Evolutionary conservation across 2,113 vertebrate genomes (phyloP), one percentile per base, ranked within the genome.

Genomic region (Ranitomeya imitator): DNA sequence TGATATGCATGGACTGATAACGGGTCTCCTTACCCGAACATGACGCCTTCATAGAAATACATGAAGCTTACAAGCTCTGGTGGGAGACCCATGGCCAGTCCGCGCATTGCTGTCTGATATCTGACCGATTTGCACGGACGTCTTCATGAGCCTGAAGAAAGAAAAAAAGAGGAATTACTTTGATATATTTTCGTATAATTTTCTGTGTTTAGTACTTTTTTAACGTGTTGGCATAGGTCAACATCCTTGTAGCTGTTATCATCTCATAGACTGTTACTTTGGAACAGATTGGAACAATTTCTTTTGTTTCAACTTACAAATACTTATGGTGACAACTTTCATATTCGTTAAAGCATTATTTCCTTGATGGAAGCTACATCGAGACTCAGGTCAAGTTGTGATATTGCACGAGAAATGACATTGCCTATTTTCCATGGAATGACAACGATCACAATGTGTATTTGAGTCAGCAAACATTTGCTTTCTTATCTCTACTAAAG

Each of bases 401-500:
- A 31, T 31, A 26, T 18, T 59, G n/a, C 9, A 19, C 57, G 16
- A 81, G 9, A 81, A 60, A 61, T 61, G 57, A 60, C 79, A 81
- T 81, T 61, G 79, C 15, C 18, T 19, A 59, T 61, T 81, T 31
- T 3, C 11, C 16, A 81, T 0, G 31, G 59, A 37, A 81, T 81
- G 16, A n/a, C 57, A 61, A 19, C 57, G 37, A 45, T 81, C n/a
- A 19, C 3, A 54, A 57, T 76, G 26, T 85, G 69, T 31, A 86
- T 78, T 69, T 52, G 51, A 52, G 60, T 87, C 51, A 69, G 85
- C n/a, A 80, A 87, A 87, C 77, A 80, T 87, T 80, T 67, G 51
- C 60, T 80, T 79, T 80, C 61, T 87, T 87, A 87, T 87, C 60
- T 80, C 18, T 80, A 87, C 45, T 52, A 57, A 11, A 80, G 85